Conservation (phyloP, 2,797 vertebrate genomes). For the Arnoldichthys spilopterus region DNA sequence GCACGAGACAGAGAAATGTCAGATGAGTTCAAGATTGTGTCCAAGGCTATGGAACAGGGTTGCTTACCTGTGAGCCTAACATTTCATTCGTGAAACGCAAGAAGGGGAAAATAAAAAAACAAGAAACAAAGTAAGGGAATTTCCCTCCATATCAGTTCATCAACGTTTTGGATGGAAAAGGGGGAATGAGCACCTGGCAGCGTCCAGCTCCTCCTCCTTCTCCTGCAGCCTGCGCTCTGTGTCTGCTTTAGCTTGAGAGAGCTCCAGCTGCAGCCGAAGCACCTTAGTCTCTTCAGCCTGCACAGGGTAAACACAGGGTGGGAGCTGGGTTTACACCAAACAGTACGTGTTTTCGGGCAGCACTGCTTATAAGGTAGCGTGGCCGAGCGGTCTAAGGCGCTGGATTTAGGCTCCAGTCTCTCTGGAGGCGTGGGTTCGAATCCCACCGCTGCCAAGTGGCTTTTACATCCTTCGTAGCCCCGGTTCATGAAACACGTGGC, state of each 20-base stretch:
- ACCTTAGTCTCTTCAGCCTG: constrained; percentile 85
- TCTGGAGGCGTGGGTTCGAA: constrained; percentile 64
- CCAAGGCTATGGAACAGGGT: not conserved
- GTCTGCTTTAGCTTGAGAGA: constrained; percentile 81
- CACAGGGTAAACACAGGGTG: not conserved
- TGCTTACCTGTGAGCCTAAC: not conserved
- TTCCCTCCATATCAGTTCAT: not conserved
- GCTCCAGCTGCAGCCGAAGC: constrained; percentile 80
- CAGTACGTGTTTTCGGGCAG: not conserved
- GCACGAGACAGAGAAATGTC: not conserved
- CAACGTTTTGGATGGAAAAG: not conserved
- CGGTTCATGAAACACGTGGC: not conserved
- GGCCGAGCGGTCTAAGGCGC: constrained; percentile 78
- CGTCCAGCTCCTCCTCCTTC: constrained; percentile 83
- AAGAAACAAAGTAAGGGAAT: not conserved
- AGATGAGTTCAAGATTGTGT: not conserved
- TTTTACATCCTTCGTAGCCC: no score
- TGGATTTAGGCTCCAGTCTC: constrained; percentile 87
- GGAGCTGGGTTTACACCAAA: not conserved
- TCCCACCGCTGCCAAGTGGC: not conserved
- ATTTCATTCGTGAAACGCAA: constrained; percentile 30
- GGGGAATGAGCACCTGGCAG: constrained; percentile 67
- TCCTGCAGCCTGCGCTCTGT: constrained; percentile 81
- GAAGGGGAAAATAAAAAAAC: constrained; percentile 2
- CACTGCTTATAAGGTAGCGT: not conserved